Evolutionary conservation across 1,140 invertebrate genomes (phyloP).

Genomic region (Onthophagus taurus): DNA sequence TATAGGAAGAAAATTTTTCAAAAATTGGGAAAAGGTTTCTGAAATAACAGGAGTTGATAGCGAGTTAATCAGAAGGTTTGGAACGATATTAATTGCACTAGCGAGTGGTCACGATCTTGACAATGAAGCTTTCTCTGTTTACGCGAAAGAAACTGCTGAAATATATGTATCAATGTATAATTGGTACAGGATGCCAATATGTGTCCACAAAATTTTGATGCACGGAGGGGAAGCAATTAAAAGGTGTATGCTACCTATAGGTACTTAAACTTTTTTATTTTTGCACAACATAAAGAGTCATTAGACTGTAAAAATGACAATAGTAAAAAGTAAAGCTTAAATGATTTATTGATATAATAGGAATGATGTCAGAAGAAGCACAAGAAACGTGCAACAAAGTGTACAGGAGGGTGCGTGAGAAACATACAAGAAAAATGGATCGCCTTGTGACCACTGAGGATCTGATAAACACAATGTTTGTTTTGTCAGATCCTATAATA

Average conservation of each 20-base stretch:
- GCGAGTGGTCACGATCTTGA: constrained; percentile 14
- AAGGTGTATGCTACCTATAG: neutral
- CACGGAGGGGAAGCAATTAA: constrained; percentile 15
- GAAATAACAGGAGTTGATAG: constrained; percentile 31
- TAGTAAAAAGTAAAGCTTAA: no score
- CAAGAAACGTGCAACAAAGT: constrained; percentile 4
- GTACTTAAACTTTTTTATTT: no score
- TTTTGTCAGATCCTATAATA: constrained; percentile 4
- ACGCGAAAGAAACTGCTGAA: constrained; percentile 7
- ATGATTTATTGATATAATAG: no score
- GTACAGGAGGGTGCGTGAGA: constrained; percentile 14
- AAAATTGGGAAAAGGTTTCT: constrained; percentile 20
- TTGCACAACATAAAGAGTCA: no score
- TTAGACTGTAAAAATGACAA: no score
- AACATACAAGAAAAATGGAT: constrained; percentile 19
- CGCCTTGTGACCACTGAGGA: neutral
- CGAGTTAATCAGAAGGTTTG: constrained; percentile 22
- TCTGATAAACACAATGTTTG: neutral
- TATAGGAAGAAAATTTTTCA: constrained; percentile 33
- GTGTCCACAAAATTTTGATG: constrained; percentile 22
- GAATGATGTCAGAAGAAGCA: constrained; percentile 12
- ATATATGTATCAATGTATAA: constrained; percentile 13
- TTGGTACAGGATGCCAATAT: constrained; percentile 23
- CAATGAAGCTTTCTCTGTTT: neutral
- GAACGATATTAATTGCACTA: constrained; percentile 14